phyloP scores from a whole-genome alignment of 2,113 vertebrate genomes.

The Ellobius talpinus region DNA sequence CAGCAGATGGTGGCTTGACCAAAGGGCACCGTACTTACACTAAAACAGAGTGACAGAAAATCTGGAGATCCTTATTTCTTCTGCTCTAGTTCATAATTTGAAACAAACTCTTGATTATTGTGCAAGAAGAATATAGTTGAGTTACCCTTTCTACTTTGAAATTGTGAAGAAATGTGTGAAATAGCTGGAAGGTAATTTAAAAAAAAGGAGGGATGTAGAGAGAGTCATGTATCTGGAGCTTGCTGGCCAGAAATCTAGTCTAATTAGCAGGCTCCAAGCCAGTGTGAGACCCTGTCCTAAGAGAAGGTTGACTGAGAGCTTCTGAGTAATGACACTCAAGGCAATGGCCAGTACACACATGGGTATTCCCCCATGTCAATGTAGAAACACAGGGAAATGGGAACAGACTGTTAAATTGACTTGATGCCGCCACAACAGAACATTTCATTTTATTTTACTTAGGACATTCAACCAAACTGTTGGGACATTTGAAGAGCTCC shows the following conservation, averaged over 20 bases:
- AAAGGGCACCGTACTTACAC: background rate
- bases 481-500: conserved; percentile 95
- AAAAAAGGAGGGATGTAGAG: background rate
- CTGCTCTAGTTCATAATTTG: background rate
- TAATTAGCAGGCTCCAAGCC: background rate
- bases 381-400: background rate
- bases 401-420: background rate
- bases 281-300: background rate
- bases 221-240: background rate
- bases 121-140: background rate
- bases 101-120: background rate
- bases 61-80: background rate
- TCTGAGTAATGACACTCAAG: background rate
- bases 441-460: conserved; percentile 58
- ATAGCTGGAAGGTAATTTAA: background rate
- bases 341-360: background rate
- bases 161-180: background rate
- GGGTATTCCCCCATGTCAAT: background rate
- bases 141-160: background rate
- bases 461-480: conserved; percentile 97
- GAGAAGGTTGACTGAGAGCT: background rate
- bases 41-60: background rate
- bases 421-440: background rate
- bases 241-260: background rate
- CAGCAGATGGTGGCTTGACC: background rate